Base-by-base conservation (phyloP, 2,113 vertebrate species). In the Prionailurus viverrinus region DNA sequence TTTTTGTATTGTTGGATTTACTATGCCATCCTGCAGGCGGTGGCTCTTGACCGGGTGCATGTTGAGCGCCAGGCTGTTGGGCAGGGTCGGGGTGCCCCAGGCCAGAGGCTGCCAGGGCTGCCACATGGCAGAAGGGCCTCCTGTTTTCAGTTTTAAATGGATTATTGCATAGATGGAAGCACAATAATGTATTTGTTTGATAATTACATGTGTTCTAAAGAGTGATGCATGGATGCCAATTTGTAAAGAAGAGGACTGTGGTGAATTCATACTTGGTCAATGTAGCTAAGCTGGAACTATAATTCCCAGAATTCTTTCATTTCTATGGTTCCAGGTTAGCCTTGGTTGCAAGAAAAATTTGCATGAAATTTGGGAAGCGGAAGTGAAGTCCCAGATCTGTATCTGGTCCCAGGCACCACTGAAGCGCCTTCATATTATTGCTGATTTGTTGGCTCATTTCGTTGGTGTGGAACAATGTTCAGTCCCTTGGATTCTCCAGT, bases 21-120 rank as follows among this genome's bases (percentile, higher is more conserved):
- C 98, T 90, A 99, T 99, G 97, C 99, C 99, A 94, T 99, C 99
- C 99, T 99, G 99, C 48, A 99, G 97, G 92, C 99, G 98, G 99
- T 99, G 99, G 45, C 99, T 99, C 98, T 99, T 99, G 53, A 99
- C 99, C 11, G 99, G 99, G 98, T 99, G 99, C 99, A 99, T 99
- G 99, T 99, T 99, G 92, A 99, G 98, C 9, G 99, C 99, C 89
- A 99, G 99, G 93, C 99, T 99, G 98, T 99, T 99, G 94, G 99
- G 99, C 82, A 99, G 99, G 69, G 99, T 99, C 98, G 1, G 45
- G 45, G 45, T 45, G 45, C 45, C 45, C 45, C 45, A 45, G 45
- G 45, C 45, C 45, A 45, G 45, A 9, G 45, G 45, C 45, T 45
- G 7, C 1, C 45, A 45, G 45, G 45, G 45, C 7, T 45, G 45